Percentiles rank a stretch among this genome's conserved stretches.
phyloP scores from a whole-genome alignment of 2,888 invertebrate species.

The Pachymerium ferrugineum region DNA sequence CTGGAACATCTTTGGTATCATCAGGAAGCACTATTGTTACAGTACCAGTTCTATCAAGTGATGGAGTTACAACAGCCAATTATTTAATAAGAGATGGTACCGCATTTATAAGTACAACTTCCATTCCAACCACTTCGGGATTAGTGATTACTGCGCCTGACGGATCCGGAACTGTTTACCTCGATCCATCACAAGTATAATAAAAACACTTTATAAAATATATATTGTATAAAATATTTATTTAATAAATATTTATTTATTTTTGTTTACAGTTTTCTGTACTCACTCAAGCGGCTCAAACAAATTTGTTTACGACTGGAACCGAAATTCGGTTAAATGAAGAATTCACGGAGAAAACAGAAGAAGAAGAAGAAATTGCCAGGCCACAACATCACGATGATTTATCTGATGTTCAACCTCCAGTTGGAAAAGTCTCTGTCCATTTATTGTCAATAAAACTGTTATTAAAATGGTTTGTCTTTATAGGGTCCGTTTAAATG shows the following conservation, averaged over 20 bases:
- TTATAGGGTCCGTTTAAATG: slow-evolving; percentile 51
- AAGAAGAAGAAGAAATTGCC: slow-evolving; percentile 1
- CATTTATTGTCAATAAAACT: background rate
- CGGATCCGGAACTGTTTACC: slow-evolving; percentile 37
- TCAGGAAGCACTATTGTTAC: slow-evolving; percentile 34
- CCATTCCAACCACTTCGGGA: slow-evolving; percentile 37
- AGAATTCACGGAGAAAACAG: background rate
- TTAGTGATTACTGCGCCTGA: slow-evolving; percentile 38
- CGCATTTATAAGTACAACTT: slow-evolving; percentile 34
- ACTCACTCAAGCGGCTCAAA: slow-evolving; percentile 36
- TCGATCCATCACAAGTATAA: slow-evolving; percentile 38
- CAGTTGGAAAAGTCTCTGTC: slow-evolving; percentile 39
- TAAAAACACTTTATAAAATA: background rate
- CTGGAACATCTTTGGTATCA: slow-evolving; percentile 2
- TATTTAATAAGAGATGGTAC: slow-evolving; percentile 37
- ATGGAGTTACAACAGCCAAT: slow-evolving; percentile 31
- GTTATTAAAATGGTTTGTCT: background rate
- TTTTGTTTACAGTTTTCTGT: slow-evolving; percentile 34
- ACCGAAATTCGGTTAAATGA: slow-evolving; percentile 31
- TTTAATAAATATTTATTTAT: background rate
- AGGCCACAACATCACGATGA: background rate
- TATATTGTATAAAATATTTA: background rate
- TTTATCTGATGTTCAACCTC: slow-evolving; percentile 38
- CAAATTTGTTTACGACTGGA: slow-evolving; percentile 36
- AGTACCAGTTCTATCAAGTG: slow-evolving; percentile 34